Evolutionary conservation across 2,113 vertebrate genomes (phyloP).

Genomic region (Paradisaea rubra): DNA sequence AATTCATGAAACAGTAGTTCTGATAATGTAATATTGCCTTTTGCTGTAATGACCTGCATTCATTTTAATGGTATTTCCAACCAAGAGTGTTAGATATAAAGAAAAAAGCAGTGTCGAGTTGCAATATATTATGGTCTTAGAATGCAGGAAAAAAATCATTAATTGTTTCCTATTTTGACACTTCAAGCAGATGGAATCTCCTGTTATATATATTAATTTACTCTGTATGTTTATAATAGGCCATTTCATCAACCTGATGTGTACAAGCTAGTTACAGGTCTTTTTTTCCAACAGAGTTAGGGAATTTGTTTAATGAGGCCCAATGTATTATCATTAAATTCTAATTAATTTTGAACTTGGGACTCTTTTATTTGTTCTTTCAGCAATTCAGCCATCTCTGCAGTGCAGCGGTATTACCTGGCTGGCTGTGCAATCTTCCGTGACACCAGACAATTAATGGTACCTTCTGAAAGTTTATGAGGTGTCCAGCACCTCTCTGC

Average conservation of each 20-base stretch:
- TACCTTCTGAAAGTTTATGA: neutral
- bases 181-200: neutral
- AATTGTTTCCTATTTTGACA: neutral
- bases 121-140: neutral
- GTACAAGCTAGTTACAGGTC: neutral
- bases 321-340: neutral
- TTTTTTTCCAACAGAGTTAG: neutral
- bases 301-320: neutral
- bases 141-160: neutral
- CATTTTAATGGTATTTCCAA: neutral
- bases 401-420: neutral
- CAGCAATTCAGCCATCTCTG: neutral
- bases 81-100: neutral
- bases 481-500: neutral
- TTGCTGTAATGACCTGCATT: neutral
- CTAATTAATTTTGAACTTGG: neutral
- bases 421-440: neutral
- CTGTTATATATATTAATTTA: neutral
- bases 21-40: neutral
- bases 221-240: neutral
- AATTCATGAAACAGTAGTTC: neutral
- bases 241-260: neutral
- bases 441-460: neutral
- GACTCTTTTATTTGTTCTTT: neutral
- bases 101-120: neutral